Evolutionary conservation across 2,797 vertebrate genomes (phyloP), one percentile per base, ranked within the genome.

Genomic region (Acanthopagrus latus): DNA sequence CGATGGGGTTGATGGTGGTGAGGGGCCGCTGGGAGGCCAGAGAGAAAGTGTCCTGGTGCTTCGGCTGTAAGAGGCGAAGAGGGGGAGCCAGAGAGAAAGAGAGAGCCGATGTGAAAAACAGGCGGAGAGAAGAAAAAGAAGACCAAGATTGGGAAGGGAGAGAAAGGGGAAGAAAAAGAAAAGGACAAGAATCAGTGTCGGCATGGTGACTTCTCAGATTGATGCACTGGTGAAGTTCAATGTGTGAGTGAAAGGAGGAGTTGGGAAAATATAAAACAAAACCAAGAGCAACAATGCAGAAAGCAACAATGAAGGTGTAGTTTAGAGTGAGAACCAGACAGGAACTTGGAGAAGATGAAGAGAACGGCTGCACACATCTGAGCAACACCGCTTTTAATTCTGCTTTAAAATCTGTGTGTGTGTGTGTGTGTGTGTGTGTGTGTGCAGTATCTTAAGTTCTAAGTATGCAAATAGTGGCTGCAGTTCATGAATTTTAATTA

Each of bases 11-110:
- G 92, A 94, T 93, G 88, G 93, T 86, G 84, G 91, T 91, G 86
- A 94, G 92, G 65, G 92, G 92, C 56, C 92, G 87, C 89, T 93
- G 93, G 55, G 92, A 88, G 74, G 92, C 88, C 91, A 94, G 86
- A 21, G 93, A 92, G 87, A 94, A 94, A 73, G 90, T 87, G 88
- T 94, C 93, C 92, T 94, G 93, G 80, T 93, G 91, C 84, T 94
- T 94, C 64, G 90, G 85, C 92, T 92, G 84, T 0, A 17, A 27
- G 64, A 4, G 23, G 20, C 18, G 13, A n/a, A 20, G 12, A 33
- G 21, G 14, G 48, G 25, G 27, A 3, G 25, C 18, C 17, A 12
- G 7, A 10, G 44, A 27, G 27, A 1, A n/a, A n/a, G 7, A 17
- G n/a, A 13, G 38, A 27, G 29, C 3, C 13, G 48, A 11, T 54